A percentile compares a stretch with the other conserved stretches of the same genome.
These are phyloP conservation scores for Enchytraeus crypticus DNA, from an alignment of 2,888 invertebrate genomes.

Conservation along the genomic window DNA sequence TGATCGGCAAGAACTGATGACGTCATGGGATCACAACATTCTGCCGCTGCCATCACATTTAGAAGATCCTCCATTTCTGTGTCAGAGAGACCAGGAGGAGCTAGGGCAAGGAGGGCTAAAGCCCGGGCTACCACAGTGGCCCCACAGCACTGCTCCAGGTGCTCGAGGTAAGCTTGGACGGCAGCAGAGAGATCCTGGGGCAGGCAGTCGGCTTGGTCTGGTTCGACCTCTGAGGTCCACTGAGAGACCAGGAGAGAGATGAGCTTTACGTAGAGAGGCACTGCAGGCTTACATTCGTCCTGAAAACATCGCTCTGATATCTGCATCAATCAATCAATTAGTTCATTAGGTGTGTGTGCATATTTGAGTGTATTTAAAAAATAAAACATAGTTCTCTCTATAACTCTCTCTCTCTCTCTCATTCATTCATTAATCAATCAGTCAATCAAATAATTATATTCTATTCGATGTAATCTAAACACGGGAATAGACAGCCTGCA, in stretches of 20 bases:
- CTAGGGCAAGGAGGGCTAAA: slow-evolving; percentile 39
- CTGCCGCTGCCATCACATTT: slow-evolving; percentile 38
- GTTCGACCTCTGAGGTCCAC: slow-evolving; percentile 26
- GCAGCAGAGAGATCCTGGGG: slow-evolving; percentile 30
- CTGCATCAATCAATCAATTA: too few relatives aligned
- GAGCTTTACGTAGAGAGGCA: slow-evolving; percentile 36
- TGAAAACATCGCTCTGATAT: too few relatives aligned
- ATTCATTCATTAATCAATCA: too few relatives aligned
- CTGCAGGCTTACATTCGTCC: too few relatives aligned
- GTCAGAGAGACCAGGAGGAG: slow-evolving; percentile 42
- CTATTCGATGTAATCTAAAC: too few relatives aligned
- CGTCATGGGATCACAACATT: slow-evolving; percentile 28
- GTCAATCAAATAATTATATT: too few relatives aligned
- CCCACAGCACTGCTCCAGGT: slow-evolving; percentile 37
- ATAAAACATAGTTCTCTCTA: too few relatives aligned
- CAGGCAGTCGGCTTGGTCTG: slow-evolving; percentile 16
- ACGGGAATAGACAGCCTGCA: too few relatives aligned
- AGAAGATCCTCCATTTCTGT: slow-evolving; percentile 47
- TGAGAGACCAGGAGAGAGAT: slow-evolving; percentile 30
- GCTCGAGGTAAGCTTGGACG: slow-evolving; percentile 32
- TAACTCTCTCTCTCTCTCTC: too few relatives aligned
- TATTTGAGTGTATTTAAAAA: too few relatives aligned
- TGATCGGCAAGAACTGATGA: slow-evolving; percentile 29
- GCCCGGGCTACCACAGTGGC: slow-evolving; percentile 31
- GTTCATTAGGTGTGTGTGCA: too few relatives aligned